Conservation (phyloP, 2,113 vertebrate genomes). For the Pterophyllum scalare region DNA sequence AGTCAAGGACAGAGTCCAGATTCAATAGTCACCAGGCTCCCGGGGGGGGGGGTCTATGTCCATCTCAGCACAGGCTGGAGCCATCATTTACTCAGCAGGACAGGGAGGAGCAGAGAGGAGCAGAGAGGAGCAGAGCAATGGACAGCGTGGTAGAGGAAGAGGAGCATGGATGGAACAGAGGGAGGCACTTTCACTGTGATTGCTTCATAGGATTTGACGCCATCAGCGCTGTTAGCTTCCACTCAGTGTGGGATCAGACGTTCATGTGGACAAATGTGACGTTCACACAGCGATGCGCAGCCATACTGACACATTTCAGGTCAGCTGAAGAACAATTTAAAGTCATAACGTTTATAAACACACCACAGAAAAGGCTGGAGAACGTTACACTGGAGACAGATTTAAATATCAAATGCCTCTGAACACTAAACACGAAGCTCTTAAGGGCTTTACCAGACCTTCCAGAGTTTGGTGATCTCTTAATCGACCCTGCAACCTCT, state of each 20-base stretch:
- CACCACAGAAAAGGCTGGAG: not conserved
- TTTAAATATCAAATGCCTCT: not conserved
- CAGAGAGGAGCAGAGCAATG: not conserved
- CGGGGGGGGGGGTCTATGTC: not conserved
- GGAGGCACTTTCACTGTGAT: not conserved
- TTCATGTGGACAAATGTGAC: rapidly evolving
- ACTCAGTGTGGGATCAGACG: not conserved
- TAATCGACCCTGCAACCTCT: too few relatives aligned
- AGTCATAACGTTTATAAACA: rapidly evolving
- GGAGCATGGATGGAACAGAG: not conserved
- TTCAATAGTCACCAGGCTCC: not conserved
- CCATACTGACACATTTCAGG: not conserved
- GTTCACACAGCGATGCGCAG: not conserved
- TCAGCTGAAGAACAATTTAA: not conserved
- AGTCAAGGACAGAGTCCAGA: not conserved
- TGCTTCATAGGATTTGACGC: not conserved
- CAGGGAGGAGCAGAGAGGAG: not conserved
- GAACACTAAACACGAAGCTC: not conserved
- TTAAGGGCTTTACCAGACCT: not conserved
- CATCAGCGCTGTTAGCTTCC: not conserved
- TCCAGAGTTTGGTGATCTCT: not conserved
- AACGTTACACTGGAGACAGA: not conserved
- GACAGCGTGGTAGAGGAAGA: not conserved
- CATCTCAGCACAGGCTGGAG: constrained; percentile 12
- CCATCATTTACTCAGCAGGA: constrained; percentile 68